Conservation (phyloP, 1,140 invertebrate species). For the Cyclina sinensis region DNA sequence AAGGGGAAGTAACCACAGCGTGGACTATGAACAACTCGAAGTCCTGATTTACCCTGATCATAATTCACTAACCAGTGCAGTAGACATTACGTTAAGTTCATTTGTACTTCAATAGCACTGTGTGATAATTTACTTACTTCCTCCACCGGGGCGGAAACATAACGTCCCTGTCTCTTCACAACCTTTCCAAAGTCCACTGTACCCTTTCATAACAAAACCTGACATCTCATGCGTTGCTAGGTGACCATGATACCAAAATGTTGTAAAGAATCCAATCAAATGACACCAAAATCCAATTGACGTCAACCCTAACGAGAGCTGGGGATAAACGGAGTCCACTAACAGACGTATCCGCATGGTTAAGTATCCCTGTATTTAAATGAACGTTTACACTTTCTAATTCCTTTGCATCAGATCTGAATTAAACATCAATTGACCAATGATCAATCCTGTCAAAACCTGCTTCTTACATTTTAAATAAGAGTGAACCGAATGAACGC, state of each 20-base stretch:
- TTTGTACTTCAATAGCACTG: too few species aligned
- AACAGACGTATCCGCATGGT: constrained; percentile 43
- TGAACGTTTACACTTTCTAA: too few species aligned
- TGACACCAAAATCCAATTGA: constrained; percentile 52
- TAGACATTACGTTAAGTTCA: too few species aligned
- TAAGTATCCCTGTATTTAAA: background rate
- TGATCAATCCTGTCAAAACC: too few species aligned
- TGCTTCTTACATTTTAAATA: too few species aligned
- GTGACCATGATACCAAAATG: constrained; percentile 58
- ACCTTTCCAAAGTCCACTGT: constrained; percentile 59
- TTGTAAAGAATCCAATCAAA: constrained; percentile 54
- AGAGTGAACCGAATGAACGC: too few species aligned
- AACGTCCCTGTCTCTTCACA: constrained; percentile 65
- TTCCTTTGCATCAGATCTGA: too few species aligned
- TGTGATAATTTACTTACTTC: constrained; percentile 49
- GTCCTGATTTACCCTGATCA: too few species aligned
- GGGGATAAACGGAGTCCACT: constrained; percentile 45
- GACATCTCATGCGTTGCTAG: constrained; percentile 28
- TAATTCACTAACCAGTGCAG: too few species aligned
- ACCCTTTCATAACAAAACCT: constrained; percentile 42
- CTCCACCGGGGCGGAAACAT: constrained; percentile 58
- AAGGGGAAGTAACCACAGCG: too few species aligned
- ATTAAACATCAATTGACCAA: too few species aligned
- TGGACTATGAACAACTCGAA: too few species aligned
- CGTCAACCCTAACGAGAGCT: constrained; percentile 41